phyloP scores from a whole-genome alignment of 2,888 invertebrate genomes.

The Sarcophaga rosellei region DNA sequence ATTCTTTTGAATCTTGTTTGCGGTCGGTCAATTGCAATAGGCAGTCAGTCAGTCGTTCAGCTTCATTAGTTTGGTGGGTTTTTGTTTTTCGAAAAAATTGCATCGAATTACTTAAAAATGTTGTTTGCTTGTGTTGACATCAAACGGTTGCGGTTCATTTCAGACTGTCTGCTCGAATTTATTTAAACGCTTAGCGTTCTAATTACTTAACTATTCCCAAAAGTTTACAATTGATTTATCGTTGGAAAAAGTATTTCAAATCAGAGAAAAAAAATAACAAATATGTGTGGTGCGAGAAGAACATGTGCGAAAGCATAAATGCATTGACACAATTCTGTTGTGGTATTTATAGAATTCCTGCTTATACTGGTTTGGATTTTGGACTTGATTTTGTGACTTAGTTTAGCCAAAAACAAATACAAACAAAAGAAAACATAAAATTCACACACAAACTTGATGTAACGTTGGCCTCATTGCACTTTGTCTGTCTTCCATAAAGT shows the following conservation, averaged over 20 bases:
- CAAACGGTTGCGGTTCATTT: slow-evolving; percentile 32
- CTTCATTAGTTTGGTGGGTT: neutral
- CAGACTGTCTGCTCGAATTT: slow-evolving; percentile 33
- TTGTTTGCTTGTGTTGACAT: neutral
- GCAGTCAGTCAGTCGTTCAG: neutral
- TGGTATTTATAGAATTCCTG: neutral
- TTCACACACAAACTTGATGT: neutral
- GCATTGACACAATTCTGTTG: neutral
- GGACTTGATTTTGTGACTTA: neutral
- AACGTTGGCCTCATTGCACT: neutral
- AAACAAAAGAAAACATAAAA: neutral
- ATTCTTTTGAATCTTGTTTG: neutral
- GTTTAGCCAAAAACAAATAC: neutral
- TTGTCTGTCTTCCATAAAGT: neutral
- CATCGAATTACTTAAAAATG: neutral
- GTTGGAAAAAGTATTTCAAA: neutral
- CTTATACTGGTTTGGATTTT: neutral
- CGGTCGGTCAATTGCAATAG: neutral
- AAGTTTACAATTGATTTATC: neutral
- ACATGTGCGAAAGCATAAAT: neutral
- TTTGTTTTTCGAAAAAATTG: neutral
- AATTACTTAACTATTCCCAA: neutral
- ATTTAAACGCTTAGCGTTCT: neutral
- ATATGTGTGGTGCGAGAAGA: neutral
- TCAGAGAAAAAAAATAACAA: neutral